Conservation (phyloP, 2,113 vertebrate species). For the Halichoerus grypus region DNA sequence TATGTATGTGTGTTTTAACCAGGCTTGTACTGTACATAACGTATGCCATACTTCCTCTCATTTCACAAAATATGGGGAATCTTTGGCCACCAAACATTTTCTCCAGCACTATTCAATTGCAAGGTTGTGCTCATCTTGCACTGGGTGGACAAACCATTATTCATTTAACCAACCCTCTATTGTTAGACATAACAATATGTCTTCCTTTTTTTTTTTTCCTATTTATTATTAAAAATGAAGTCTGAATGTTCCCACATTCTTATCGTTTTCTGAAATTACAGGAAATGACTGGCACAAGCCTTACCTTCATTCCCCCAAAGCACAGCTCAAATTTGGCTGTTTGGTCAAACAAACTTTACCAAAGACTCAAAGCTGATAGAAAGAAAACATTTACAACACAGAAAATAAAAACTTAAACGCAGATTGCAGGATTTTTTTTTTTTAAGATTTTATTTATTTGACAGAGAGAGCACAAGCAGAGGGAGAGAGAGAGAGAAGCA, state of each 20-base stretch:
- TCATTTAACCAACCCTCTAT: background rate
- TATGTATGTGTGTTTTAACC: background rate
- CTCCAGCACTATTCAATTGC: background rate
- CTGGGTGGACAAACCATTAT: background rate
- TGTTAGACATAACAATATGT: background rate
- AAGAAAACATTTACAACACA: background rate
- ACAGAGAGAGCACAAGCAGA: too few species aligned
- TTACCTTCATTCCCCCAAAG: background rate
- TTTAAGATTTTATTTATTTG: too few species aligned
- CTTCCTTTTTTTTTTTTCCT: background rate
- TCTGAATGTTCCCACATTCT: background rate
- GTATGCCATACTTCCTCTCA: background rate
- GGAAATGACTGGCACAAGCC: background rate
- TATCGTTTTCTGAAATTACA: background rate
- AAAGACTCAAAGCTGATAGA: background rate
- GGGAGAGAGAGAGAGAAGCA: too few species aligned
- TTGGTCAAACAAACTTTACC: background rate
- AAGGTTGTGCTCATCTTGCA: background rate
- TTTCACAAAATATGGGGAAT: background rate
- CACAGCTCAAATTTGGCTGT: background rate
- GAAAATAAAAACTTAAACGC: background rate
- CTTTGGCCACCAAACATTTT: background rate
- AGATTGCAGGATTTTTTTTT: too few species aligned
- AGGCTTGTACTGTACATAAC: rapidly evolving
- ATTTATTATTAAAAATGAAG: background rate